These are phyloP conservation scores for Bothrops jararaca DNA, from an alignment of 2,113 vertebrate species.

Conservation along the genomic window DNA sequence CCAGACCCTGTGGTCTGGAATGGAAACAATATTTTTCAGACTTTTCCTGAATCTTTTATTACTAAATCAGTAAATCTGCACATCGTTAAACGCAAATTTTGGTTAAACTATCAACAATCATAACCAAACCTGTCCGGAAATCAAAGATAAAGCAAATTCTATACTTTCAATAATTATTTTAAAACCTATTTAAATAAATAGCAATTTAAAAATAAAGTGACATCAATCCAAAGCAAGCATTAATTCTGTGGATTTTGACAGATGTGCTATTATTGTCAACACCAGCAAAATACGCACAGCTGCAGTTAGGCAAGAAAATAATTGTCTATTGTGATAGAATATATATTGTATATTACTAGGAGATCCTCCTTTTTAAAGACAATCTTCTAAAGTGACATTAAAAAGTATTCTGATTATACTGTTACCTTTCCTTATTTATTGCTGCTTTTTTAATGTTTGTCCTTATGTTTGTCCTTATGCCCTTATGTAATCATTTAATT, in stretches of 20 bases:
- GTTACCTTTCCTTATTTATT: not conserved
- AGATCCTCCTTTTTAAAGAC: not conserved
- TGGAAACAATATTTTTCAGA: not conserved
- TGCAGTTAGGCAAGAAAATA: not conserved
- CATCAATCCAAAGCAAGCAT: not conserved
- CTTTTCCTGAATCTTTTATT: not conserved
- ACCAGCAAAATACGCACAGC: not conserved
- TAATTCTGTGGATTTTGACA: not conserved
- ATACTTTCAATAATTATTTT: not conserved
- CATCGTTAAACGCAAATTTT: not conserved
- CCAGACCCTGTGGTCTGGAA: not conserved
- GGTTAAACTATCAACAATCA: not conserved
- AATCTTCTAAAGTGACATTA: not conserved
- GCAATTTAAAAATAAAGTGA: not conserved
- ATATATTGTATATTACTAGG: not conserved
- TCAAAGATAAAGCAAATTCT: not conserved
- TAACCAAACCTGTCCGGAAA: not conserved
- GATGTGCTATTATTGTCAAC: no score
- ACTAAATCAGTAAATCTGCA: not conserved
- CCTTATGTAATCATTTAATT: not conserved
- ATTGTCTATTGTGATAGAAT: not conserved
- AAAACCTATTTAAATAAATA: not conserved
- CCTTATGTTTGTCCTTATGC: not conserved
- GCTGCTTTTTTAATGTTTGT: not conserved
- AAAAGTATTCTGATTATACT: not conserved